Evolutionary conservation across 2,888 invertebrate species (phyloP).

Genomic region (Rhagophthalmus giganteus): DNA sequence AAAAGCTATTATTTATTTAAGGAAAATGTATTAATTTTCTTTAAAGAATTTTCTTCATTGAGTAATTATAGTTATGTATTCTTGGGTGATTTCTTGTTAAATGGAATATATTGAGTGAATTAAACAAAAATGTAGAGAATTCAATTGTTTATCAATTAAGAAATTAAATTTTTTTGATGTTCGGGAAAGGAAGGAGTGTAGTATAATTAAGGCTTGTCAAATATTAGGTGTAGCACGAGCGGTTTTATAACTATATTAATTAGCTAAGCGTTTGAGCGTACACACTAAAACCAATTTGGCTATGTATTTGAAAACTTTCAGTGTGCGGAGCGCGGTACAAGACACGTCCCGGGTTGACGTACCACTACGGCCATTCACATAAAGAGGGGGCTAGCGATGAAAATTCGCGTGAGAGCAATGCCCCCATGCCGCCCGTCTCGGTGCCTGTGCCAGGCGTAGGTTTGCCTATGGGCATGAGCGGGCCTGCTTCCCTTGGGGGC

Average conservation of each 20-base stretch:
- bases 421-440: slow-evolving; percentile 49
- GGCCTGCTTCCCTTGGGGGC: slow-evolving; percentile 24
- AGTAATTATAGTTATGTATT: too few species aligned
- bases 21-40: too few species aligned
- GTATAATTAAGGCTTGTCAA: slow-evolving; percentile 2
- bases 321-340: slow-evolving; percentile 96
- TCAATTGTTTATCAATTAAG: too few species aligned
- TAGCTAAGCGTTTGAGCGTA: slow-evolving; percentile 45
- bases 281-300: slow-evolving; percentile 36
- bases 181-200: too few species aligned
- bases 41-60: too few species aligned
- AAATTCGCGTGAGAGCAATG: slow-evolving; percentile 56
- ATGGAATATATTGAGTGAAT: too few species aligned
- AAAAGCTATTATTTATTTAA: too few species aligned
- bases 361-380: slow-evolving; percentile 94
- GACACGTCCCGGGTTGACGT: slow-evolving; percentile 92
- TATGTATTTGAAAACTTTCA: slow-evolving; percentile 57
- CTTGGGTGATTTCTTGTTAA: too few species aligned
- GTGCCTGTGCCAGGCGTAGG: slow-evolving; percentile 23
- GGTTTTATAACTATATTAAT: slow-evolving; percentile 4
- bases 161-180: too few species aligned
- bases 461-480: slow-evolving; percentile 22
- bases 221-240: slow-evolving; percentile 5
- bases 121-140: too few species aligned
- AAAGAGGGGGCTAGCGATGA: slow-evolving; percentile 61